Base-by-base conservation (phyloP, 2,113 vertebrate species). In the Cercocebus atys region DNA sequence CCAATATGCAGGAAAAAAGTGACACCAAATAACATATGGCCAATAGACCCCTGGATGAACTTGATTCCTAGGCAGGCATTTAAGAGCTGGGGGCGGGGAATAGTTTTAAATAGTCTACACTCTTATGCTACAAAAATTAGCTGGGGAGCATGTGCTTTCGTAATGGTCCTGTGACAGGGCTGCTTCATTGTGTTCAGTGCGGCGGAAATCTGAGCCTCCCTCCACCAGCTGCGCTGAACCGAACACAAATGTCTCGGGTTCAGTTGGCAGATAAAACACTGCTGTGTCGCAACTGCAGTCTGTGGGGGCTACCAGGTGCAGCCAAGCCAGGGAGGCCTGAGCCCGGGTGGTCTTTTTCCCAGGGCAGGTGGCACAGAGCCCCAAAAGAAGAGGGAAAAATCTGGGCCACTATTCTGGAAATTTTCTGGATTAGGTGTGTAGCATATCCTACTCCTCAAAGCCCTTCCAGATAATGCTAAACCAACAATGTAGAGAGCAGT, bases 21-120 rank as follows among this genome's bases (percentile, higher is more conserved):
- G 66, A 80, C 76, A 57, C 83, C 92, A 86, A 97, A 97, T 96
- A 97, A 95, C 97, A 95, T 96, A 97, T 96, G 94, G 83, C 78
- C 88, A 22, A 23, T 2, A 3, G 92, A 97, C 90, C 95, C 93
- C 96, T 90, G 83, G 95, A 94, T 97, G 97, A 98, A 97, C 96
- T 96, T 98, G 97, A 97, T 97, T 97, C 81, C 72, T 79, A 94
- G 94, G 59, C 96, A 97, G 93, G 95, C 98, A 97, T 95, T 97
- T 97, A 96, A 91, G 89, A 90, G 86, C 78, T 18, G 45, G 59
- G 38, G 17, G 3, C 1, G 43, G 81, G 68, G 72, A 97, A 94
- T 88, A 96, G 97, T 98, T 99, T 98, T 98, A 98, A 98, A 98
- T 98, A 98, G 98, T 92, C 79, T 47, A 52, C 43, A 93, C 97